Percentiles rank a stretch among this genome's conserved stretches.
Conservation (phyloP, 2,113 vertebrate species). For the Epinephelus fuscoguttatus region DNA sequence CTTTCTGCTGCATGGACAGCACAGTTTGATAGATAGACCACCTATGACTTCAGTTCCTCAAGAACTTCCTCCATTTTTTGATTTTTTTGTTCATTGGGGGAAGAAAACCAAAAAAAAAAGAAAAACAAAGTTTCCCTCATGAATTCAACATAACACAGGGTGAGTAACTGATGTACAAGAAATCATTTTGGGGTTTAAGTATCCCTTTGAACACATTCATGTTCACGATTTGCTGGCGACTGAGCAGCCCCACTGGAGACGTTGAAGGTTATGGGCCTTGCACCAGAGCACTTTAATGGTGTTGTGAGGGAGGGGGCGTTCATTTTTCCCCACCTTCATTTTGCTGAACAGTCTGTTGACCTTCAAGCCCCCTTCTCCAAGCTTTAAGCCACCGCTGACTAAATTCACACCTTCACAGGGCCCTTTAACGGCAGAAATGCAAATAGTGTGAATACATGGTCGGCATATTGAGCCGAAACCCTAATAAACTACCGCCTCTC, state of each 20-base stretch:
- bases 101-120: too few relatives aligned
- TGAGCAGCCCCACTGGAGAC: not conserved
- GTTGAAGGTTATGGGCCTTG: not conserved
- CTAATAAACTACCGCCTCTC: not conserved
- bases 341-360: not conserved
- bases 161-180: too few relatives aligned
- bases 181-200: too few relatives aligned
- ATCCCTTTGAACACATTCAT: not conserved
- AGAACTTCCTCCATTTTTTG: too few relatives aligned
- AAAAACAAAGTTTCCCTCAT: too few relatives aligned
- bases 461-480: not conserved
- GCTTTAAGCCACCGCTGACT: not conserved
- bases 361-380: slow-evolving; percentile 5
- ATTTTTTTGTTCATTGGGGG: too few relatives aligned
- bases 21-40: too few relatives aligned
- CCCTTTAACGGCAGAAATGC: not conserved
- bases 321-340: not conserved
- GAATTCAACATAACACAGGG: too few relatives aligned
- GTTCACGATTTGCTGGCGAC: not conserved
- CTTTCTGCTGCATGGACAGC: too few relatives aligned
- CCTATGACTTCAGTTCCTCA: too few relatives aligned
- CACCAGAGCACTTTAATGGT: not conserved
- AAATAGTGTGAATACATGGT: not conserved
- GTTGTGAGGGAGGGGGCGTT: not conserved
- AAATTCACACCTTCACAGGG: not conserved